Conservation (phyloP, 2,113 vertebrate species). For the Brachypteracias leptosomus region DNA sequence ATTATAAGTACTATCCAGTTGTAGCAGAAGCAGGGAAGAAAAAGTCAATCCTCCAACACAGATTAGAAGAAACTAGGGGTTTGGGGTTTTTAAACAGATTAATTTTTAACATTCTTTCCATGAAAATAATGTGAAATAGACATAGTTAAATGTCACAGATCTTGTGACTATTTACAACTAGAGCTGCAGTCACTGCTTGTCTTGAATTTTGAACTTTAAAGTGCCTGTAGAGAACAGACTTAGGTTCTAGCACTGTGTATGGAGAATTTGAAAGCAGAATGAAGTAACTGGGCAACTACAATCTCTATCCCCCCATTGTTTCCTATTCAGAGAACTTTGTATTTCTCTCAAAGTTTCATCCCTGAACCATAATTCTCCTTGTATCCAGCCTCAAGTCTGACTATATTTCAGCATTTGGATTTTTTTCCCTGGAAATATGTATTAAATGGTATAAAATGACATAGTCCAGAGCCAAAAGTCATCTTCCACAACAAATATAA, state of each 20-base stretch:
- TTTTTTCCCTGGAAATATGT: background rate
- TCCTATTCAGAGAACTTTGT: background rate
- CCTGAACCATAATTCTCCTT: background rate
- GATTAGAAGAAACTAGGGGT: background rate
- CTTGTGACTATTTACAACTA: background rate
- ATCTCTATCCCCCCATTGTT: rapidly evolving
- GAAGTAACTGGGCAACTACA: background rate
- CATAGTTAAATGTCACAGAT: background rate
- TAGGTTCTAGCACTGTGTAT: background rate
- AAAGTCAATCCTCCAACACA: background rate
- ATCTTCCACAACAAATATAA: background rate
- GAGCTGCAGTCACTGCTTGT: background rate
- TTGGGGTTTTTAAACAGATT: background rate
- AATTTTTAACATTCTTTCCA: background rate
- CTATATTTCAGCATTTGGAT: background rate
- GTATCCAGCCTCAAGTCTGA: background rate
- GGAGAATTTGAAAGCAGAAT: background rate
- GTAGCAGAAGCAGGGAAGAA: background rate
- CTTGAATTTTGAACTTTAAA: background rate
- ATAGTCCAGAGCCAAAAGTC: background rate
- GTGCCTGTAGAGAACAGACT: background rate
- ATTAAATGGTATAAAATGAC: background rate
- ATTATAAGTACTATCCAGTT: background rate
- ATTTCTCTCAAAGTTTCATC: background rate
- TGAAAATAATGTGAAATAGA: background rate